Evolutionary conservation across 2,113 vertebrate genomes (phyloP).

Genomic region (Corythornis madagascariensis): DNA sequence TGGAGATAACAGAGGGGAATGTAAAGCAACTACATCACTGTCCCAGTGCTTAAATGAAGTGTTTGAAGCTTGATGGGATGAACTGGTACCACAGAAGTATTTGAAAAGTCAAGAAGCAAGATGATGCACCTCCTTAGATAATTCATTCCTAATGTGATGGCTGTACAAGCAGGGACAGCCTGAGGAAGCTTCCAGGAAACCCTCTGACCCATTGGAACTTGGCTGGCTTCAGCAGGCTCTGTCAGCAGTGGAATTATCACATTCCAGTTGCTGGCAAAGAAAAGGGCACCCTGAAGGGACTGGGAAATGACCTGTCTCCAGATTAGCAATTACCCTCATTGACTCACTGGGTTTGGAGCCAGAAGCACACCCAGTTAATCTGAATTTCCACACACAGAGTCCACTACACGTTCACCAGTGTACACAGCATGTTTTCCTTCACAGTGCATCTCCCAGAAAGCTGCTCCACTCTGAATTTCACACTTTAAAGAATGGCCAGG

Average conservation of each 20-base stretch:
- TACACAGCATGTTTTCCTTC: neutral
- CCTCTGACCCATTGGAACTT: neutral
- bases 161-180: neutral
- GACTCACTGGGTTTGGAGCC: neutral
- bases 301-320: neutral
- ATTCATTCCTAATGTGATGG: neutral
- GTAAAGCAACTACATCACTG: neutral
- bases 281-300: neutral
- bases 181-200: constrained; percentile 31
- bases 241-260: constrained; percentile 1
- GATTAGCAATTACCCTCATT: neutral
- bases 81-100: neutral
- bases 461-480: neutral
- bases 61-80: neutral
- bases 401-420: neutral
- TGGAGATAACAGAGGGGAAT: neutral
- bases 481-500: neutral
- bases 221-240: neutral
- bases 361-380: neutral
- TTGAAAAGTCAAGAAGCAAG: neutral
- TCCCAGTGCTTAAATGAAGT: neutral
- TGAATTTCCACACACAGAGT: neutral
- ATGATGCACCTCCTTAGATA: neutral
- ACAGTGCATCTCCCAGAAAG: neutral
- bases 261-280: neutral